phyloP scores from a whole-genome alignment of 2,797 vertebrate genomes.

The Tarsius wallacei region DNA sequence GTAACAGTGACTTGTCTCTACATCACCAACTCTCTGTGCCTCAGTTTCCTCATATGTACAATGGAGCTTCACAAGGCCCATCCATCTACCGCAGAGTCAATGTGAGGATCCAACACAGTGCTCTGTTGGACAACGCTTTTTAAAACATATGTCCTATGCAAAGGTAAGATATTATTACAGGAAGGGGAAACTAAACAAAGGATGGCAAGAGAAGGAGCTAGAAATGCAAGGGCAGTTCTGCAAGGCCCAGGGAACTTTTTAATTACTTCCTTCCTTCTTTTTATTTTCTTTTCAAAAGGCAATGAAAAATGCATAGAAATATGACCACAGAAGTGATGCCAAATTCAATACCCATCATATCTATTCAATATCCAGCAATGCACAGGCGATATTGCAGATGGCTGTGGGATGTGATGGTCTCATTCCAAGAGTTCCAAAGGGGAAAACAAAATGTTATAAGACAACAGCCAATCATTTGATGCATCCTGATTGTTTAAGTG shows the following conservation, averaged over 20 bases:
- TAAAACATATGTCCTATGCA: not conserved
- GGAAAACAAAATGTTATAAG: constrained; percentile 78
- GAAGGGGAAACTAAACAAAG: not conserved
- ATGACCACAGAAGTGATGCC: constrained; percentile 74
- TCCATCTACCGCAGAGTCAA: not conserved
- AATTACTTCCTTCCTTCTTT: constrained; percentile 61
- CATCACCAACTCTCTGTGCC: not conserved
- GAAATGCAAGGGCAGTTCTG: not conserved
- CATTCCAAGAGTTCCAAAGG: constrained; percentile 77
- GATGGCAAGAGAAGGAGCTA: not conserved
- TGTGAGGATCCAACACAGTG: not conserved
- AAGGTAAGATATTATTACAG: not conserved
- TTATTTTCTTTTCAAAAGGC: constrained; percentile 73
- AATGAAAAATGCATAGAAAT: constrained; percentile 79
- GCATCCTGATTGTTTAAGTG: constrained; percentile 74
- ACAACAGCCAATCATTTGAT: constrained; percentile 72
- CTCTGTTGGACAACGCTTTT: not conserved
- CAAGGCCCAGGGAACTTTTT: constrained; percentile 35
- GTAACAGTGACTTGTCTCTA: not conserved
- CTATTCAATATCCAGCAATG: constrained; percentile 84
- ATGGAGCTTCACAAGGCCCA: not conserved
- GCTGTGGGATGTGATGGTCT: constrained; percentile 74
- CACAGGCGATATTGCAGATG: constrained; percentile 77
- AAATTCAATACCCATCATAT: constrained; percentile 80
- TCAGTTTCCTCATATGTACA: not conserved